Percentiles rank a stretch among this genome's conserved stretches.
These are phyloP conservation scores for Corythaeola cristata DNA, from an alignment of 2,113 vertebrate species.

Conservation along the genomic window DNA sequence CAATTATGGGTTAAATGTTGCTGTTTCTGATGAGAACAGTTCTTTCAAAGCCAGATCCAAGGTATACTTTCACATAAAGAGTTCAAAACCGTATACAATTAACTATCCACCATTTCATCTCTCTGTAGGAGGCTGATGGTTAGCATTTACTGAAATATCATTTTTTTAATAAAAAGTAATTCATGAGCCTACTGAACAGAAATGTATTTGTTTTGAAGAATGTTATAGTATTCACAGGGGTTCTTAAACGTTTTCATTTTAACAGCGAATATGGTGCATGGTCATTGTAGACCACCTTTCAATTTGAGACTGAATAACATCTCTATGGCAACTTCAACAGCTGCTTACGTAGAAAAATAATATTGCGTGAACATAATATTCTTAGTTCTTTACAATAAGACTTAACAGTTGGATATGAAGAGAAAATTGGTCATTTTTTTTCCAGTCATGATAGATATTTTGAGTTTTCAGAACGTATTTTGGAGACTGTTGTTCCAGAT, in stretches of 20 bases:
- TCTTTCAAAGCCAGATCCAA: neutral
- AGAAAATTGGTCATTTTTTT: neutral
- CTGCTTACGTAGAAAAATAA: neutral
- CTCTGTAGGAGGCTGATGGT: neutral
- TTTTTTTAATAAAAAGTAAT: neutral
- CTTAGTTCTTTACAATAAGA: neutral
- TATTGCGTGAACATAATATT: neutral
- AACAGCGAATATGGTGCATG: neutral
- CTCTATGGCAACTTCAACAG: slow-evolving; percentile 30
- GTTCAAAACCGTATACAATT: neutral
- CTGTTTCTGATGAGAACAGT: neutral
- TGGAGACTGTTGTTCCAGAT: neutral
- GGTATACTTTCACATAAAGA: neutral
- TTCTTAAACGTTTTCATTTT: neutral
- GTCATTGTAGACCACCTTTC: neutral
- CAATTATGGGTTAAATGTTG: neutral
- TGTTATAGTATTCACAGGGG: neutral
- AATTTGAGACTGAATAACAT: neutral
- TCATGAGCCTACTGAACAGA: neutral
- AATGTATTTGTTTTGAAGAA: neutral
- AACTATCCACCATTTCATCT: neutral
- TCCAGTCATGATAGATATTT: neutral
- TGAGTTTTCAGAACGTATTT: neutral
- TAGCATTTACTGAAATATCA: neutral
- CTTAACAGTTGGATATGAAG: neutral